A percentile compares a stretch with the other conserved stretches of the same genome.
phyloP scores from a whole-genome alignment of 2,797 vertebrate genomes.

The Stomatorhinus walkeri region DNA sequence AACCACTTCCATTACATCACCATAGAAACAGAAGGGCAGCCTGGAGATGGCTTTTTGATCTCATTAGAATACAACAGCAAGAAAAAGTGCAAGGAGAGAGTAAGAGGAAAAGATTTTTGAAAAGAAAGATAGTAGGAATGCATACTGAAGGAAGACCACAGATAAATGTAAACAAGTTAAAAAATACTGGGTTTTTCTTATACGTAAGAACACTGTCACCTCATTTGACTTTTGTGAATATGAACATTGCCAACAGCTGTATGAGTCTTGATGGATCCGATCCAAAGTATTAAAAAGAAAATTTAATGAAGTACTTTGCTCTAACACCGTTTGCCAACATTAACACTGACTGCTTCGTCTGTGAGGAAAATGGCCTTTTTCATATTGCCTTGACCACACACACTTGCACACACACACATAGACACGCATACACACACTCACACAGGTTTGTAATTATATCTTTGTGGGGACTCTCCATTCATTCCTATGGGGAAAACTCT shows the following conservation, averaged over 20 bases:
- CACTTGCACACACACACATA: background rate
- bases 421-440: background rate
- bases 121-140: background rate
- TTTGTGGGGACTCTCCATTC: background rate
- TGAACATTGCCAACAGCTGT: background rate
- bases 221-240: background rate
- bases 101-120: conserved; percentile 13
- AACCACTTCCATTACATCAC: conserved; percentile 55
- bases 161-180: background rate
- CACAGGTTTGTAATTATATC: background rate
- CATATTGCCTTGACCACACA: background rate
- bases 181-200: background rate
- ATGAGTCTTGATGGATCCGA: background rate
- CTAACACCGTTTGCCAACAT: background rate
- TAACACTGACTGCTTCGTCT: background rate
- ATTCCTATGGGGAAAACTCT: background rate
- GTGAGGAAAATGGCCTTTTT: background rate
- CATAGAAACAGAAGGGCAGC: conserved; percentile 66
- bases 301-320: background rate
- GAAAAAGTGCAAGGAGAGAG: conserved; percentile 26
- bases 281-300: background rate
- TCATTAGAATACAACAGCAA: conserved; percentile 47
- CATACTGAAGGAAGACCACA: background rate
- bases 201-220: background rate
- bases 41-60: conserved; percentile 49